phyloP scores from a whole-genome alignment of 2,888 invertebrate species.

The Phortica okadai region DNA sequence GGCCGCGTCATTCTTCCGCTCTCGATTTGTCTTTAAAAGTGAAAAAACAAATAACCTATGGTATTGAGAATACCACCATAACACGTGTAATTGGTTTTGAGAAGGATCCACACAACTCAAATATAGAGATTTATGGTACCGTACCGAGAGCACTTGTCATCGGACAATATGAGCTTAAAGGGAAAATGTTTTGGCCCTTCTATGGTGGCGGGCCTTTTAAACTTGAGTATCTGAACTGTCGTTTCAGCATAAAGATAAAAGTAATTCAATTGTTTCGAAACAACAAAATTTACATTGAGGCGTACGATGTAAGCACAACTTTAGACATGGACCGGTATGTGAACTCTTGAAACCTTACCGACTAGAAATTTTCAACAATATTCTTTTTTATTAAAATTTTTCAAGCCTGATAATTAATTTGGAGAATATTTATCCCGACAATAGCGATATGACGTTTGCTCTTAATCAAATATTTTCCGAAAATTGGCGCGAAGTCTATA shows the following conservation, averaged over 20 bases:
- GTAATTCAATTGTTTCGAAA: neutral
- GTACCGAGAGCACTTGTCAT: slow-evolving; percentile 27
- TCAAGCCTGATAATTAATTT: neutral
- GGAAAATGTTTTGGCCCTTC: slow-evolving; percentile 34
- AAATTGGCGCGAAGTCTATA: no score
- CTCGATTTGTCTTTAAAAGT: no score
- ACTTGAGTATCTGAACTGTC: slow-evolving; percentile 42
- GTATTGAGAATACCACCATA: neutral
- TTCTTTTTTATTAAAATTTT: neutral
- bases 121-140: neutral
- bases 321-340: neutral
- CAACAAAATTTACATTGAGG: neutral
- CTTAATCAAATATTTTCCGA: no score
- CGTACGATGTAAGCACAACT: neutral
- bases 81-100: neutral
- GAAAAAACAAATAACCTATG: neutral
- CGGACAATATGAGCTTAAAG: slow-evolving; percentile 39
- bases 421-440: no score
- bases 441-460: no score
- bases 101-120: neutral
- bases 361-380: neutral
- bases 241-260: slow-evolving; percentile 20
- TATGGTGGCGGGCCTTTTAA: slow-evolving; percentile 37
- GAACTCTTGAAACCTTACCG: neutral
- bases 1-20: no score